Evolutionary conservation across 1,140 invertebrate species (phyloP), one percentile per base, ranked within the genome.

Genomic region (Odontomachus brunneus): DNA sequence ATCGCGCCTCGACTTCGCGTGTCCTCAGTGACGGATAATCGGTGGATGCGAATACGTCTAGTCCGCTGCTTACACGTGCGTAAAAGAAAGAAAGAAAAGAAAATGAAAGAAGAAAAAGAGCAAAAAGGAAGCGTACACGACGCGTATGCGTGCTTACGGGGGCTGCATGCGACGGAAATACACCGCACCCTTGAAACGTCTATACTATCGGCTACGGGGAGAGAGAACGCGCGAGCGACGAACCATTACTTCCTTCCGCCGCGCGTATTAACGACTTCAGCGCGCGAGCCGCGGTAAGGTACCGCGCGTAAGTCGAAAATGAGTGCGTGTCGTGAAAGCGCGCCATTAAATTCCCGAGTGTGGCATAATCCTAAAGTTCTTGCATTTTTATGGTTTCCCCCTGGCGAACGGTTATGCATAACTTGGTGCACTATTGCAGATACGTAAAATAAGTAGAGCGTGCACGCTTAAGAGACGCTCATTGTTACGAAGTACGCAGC

Each of bases 371-470:
- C 74, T 81, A 53, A 87, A 87, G 59, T 84, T 87, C 44, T 84
- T 74, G 49, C 29, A 84, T 75, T 88, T 88, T 87, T 84, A 88
- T 84, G 59, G 71, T 49, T 83, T 72, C 65, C 76, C n/a, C 66
- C 72, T 73, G 83, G 76, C 83, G 76, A 88, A 88, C 84, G 75
- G 83, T 88, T 84, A 88, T 88, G 83, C 87, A 88, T 88, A 88
- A 88, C 83, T 88, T 62, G 82, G 86, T 88, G 83, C 38, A 44
- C 38, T 84, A 88, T 88, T 55, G 86, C 86, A 67, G 87, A 88
- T 85, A 88, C 83, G 78, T 88, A 85, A 88, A 88, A 88, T 88
- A 88, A 88, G 78, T 88, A 85, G 83, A 85, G 87, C 87, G 87
- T 88, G 62, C 49, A 73, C 69, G 73, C 72, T 88, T 83, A 72